phyloP scores from a whole-genome alignment of 2,888 invertebrate species.

The Mystacides longicornis region DNA sequence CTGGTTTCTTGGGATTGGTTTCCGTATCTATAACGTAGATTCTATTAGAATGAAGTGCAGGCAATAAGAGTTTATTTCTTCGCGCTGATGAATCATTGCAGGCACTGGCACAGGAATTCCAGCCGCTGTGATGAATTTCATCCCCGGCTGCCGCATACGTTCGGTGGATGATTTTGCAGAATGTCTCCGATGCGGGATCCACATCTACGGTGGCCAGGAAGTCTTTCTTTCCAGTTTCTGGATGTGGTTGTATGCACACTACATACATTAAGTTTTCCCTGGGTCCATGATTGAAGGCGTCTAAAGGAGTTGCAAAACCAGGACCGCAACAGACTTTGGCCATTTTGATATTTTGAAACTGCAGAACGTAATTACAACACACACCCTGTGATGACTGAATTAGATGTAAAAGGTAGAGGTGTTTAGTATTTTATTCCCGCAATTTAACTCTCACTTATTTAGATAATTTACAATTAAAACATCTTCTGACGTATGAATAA shows the following conservation, averaged over 20 bases:
- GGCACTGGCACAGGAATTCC: constrained; percentile 97
- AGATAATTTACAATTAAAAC: too few relatives aligned
- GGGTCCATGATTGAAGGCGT: constrained; percentile 76
- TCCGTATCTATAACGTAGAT: constrained; percentile 79
- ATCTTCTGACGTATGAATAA: too few relatives aligned
- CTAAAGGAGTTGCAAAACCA: constrained; percentile 70
- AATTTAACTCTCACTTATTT: too few relatives aligned
- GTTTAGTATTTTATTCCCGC: too few relatives aligned
- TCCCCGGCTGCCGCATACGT: constrained; percentile 71
- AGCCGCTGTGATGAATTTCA: constrained; percentile 93
- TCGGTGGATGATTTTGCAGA: constrained; percentile 81
- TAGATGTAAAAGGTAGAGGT: too few relatives aligned
- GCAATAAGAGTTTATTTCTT: constrained; percentile 75
- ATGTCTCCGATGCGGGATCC: constrained; percentile 78
- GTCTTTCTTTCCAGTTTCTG: constrained; percentile 62
- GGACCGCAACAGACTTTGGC: constrained; percentile 47
- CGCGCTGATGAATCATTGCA: constrained; percentile 49
- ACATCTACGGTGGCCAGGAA: constrained; percentile 88
- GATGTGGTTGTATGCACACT: constrained; percentile 75
- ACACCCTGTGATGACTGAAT: too few relatives aligned
- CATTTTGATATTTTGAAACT: neutral
- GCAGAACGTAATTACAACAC: too few relatives aligned
- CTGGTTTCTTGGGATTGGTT: constrained; percentile 63
- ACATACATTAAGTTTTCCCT: constrained; percentile 83
- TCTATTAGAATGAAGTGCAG: constrained; percentile 71